Percentiles rank a stretch among this genome's conserved stretches.
Conservation (phyloP, 2,797 vertebrate genomes). For the Ateles fusciceps region DNA sequence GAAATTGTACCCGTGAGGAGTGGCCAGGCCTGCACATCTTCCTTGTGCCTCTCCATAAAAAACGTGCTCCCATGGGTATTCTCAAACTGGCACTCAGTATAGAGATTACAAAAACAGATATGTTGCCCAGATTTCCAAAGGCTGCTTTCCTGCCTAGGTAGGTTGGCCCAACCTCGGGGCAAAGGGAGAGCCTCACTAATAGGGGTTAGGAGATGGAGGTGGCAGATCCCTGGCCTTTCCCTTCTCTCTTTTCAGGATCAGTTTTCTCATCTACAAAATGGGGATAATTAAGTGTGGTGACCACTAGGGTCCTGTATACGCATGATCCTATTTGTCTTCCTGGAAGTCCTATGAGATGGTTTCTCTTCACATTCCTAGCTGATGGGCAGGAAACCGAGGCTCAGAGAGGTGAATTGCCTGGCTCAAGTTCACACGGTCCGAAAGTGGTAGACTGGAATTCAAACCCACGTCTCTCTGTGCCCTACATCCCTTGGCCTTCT, state of each 20-base stretch:
- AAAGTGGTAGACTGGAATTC: neutral
- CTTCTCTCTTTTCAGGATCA: neutral
- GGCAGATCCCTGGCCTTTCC: neutral
- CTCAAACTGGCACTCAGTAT: neutral
- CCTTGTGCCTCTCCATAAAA: fast-evolving
- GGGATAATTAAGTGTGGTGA: neutral
- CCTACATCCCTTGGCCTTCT: neutral
- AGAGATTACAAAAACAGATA: neutral
- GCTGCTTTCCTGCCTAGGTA: neutral
- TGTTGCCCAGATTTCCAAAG: neutral
- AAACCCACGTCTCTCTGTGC: neutral
- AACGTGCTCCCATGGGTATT: neutral
- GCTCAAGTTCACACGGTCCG: neutral
- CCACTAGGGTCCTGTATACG: neutral
- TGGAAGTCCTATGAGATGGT: neutral
- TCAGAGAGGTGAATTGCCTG: neutral
- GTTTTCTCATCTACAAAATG: neutral
- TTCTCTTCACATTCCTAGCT: neutral
- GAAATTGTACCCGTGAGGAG: neutral
- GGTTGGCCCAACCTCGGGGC: neutral
- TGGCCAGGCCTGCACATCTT: neutral
- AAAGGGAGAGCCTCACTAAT: neutral
- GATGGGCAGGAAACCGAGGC: neutral
- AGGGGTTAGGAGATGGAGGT: neutral
- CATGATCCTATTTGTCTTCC: neutral